Evolutionary conservation across 2,113 vertebrate species (phyloP), one percentile per base, ranked within the genome.

Genomic region (Oncorhynchus mykiss): DNA sequence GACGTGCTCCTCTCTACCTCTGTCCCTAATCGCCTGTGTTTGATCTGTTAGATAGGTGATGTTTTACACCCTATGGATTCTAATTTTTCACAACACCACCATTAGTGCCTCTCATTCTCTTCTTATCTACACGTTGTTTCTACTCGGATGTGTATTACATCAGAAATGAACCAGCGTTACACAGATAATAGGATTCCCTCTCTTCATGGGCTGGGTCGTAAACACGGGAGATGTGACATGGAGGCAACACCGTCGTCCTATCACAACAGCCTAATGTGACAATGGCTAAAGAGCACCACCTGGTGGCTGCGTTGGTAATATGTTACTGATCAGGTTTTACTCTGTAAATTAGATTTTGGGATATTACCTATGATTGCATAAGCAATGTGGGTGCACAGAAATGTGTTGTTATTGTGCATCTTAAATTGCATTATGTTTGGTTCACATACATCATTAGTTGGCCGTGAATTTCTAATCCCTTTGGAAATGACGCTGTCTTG

Each of bases 111-210:
- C 18, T n/a, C 34, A n/a, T 18, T n/a, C 7, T 59, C 25, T 14
- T 31, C 70, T 20, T 27, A 39, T 16, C 51, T 14, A 51, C 49
- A 25, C 25, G 24, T 12, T 29, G 49, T 13, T 29, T 29, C 13
- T 31, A 2, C 27, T 24, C 7, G 4, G 45, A 77, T 68, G 18
- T 11, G n/a, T 11, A 2, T 77, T 29, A 16, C 29, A 72, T 81
- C 48, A 67, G 14, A 62, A 77, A 51, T 57, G 81, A 77, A 9
- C 74, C 62, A 9, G 13, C 18, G 11, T 82, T 81, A 54, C 59
- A 70, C 69, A 82, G 83, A 89, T 84, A 90, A 85, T 84, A 88
- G 79, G 79, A 71, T 79, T 14, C 66, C 68, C 76, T 70, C 79
- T 68, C 59, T 82, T 57, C 5, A 48, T 81, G 67, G 60, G 54